Evolutionary conservation across 2,113 vertebrate species (phyloP), one percentile per base, ranked within the genome.

Genomic region (Plecotus auritus): DNA sequence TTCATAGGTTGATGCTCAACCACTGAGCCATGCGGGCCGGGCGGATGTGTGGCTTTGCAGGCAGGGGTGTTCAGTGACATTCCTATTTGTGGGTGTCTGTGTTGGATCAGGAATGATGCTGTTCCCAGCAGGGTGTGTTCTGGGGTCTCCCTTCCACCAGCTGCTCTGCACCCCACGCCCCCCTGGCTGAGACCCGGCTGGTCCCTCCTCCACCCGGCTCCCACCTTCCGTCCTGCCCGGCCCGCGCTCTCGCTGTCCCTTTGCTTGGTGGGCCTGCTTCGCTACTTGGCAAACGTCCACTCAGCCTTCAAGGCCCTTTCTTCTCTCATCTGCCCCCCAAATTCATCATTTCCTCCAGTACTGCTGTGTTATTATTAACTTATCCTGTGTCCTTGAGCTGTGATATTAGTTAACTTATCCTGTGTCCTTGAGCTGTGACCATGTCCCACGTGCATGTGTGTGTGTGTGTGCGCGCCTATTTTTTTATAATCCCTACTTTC

Each of bases 261-360:
- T 42, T 94, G 22, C 26, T 30, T 40, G 73, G 32, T 22, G 54
- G 40, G 35, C 51, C 40, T 28, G 4, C 37, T 11, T 78, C 47
- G 2, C 67, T 66, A 47, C 37, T 40, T 37, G 40, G 72, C 20
- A 28, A 85, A 70, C 66, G 91, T 91, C 88, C 77, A 59, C 22
- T 77, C 93, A n/a, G 74, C 54, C 88, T 92, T 84, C 88, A 82
- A 85, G 85, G 42, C 67, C 78, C 40, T 92, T 86, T 54, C 77
- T 66, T 73, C 49, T 64, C 81, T n/a, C 28, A 16, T 26, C 23
- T 12, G 8, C 61, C 42, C 54, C 54, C 45, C 54, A 70, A 45
- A 45, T 49, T 61, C 84, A 49, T 42, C 47, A 16, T 56, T 59
- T 82, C 56, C 78, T 51, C n/a, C 35, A n/a, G 26, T 35, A 40